These are phyloP conservation scores for Corydoras maculifer DNA, from an alignment of 2,113 vertebrate species.

Conservation along the genomic window DNA sequence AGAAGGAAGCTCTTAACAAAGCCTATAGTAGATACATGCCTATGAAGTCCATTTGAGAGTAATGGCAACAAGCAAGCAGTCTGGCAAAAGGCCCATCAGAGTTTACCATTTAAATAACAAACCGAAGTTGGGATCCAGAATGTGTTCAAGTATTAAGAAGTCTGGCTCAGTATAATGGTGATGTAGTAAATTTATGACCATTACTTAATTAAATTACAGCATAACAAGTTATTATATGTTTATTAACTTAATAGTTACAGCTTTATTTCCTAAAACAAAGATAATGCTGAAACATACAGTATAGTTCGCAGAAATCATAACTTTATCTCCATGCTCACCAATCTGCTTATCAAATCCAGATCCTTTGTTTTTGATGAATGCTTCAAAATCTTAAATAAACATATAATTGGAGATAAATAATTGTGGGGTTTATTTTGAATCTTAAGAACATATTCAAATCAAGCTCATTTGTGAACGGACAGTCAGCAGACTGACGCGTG, in stretches of 20 bases:
- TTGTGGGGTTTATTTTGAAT: slow-evolving; percentile 28
- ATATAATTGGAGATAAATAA: no score
- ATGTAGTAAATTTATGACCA: slow-evolving; percentile 15
- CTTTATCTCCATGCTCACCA: slow-evolving; percentile 33
- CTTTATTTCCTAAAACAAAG: neutral
- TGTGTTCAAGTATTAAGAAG: no score
- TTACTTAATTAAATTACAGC: slow-evolving; percentile 19
- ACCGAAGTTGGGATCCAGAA: no score
- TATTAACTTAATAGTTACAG: slow-evolving; percentile 6
- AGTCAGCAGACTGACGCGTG: slow-evolving; percentile 62
- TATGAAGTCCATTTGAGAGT: slow-evolving; percentile 21
- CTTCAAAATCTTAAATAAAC: neutral
- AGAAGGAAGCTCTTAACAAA: slow-evolving; percentile 18
- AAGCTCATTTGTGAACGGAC: slow-evolving; percentile 46
- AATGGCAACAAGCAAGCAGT: slow-evolving; percentile 22
- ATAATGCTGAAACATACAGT: slow-evolving; percentile 8
- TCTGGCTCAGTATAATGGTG: neutral
- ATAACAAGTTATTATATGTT: neutral
- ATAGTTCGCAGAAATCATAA: slow-evolving; percentile 16
- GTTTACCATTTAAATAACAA: no score
- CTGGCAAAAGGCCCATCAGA: neutral
- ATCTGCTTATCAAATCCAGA: slow-evolving; percentile 6
- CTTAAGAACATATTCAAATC: slow-evolving; percentile 38
- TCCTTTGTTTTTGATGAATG: neutral
- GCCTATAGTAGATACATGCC: slow-evolving; percentile 19